Evolutionary conservation across 2,888 invertebrate genomes (phyloP), one percentile per base, ranked within the genome.

Genomic region (Osmoderma eremita): DNA sequence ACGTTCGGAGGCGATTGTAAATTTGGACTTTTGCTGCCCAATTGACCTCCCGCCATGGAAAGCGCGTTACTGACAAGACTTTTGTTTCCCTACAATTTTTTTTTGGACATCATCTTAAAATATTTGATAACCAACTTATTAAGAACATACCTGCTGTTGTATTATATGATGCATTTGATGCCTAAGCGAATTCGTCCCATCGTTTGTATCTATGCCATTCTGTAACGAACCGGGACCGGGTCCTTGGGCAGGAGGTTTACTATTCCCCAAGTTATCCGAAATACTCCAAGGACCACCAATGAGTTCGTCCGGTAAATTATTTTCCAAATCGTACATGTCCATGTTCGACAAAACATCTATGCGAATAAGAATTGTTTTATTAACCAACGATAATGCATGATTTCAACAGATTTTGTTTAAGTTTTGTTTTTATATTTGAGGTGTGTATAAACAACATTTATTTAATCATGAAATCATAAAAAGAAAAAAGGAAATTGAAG

Each of bases 261-360:
- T 88, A 67, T 88, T 85, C 69, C 79, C 81, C 72, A 82, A 79
- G 69, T 88, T 88, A 79, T 91, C 91, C 36, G 73, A 71, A n/a
- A 86, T 81, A 69, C 90, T 89, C 92, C 93, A 93, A 73, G 89
- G 87, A 67, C 90, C 88, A 63, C 88, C 87, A 83, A 94, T 91
- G 74, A 96, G 86, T 83, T 95, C 95, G 84, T 95, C 95, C 50
- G 95, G 95, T 76, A 96, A 88, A 83, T 94, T 92, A 84, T 94
- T 94, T 84, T 95, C 95, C 83, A 95, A 87, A 84, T 93, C 93
- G 82, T 92, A 91, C 88, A 93, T 92, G 80, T 92, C 91, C 81
- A 90, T 89, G 85, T 91, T 92, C 74, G 92, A 90, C 82, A 91
- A 89, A 82, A 91, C 89, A 88, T 92, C 93, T 90, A 84, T 36